Conservation (phyloP, 2,113 vertebrate genomes). For the Regulus satrapa region DNA sequence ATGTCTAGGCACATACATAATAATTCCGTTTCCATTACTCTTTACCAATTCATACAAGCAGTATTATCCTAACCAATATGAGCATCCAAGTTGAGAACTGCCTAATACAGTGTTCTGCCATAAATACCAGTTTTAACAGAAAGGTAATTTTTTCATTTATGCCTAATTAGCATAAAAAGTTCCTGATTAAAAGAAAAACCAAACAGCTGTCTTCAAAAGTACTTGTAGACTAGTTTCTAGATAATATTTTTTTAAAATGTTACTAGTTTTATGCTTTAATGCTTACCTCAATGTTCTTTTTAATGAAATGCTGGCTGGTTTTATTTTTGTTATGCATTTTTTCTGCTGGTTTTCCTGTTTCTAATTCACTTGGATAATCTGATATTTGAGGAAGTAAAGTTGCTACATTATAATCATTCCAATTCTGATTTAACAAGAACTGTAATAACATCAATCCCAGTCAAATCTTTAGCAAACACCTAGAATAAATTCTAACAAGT, state of each 20-base stretch:
- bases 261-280: not conserved
- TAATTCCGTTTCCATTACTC: not conserved
- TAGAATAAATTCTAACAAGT: no score
- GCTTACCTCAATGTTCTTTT: slow-evolving; percentile 90
- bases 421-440: not conserved
- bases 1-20: not conserved
- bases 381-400: slow-evolving; percentile 23
- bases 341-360: slow-evolving; percentile 50
- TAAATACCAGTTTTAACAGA: not conserved
- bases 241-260: not conserved
- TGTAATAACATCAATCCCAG: not conserved
- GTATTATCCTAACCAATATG: not conserved
- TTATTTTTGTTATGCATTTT: slow-evolving; percentile 44
- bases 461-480: not conserved
- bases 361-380: slow-evolving; percentile 56
- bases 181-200: not conserved
- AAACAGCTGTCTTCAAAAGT: not conserved
- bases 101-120: not conserved
- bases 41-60: not conserved
- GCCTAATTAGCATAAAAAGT: not conserved
- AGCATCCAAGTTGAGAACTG: not conserved
- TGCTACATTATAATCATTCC: not conserved
- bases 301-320: slow-evolving; percentile 82
- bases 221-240: not conserved
- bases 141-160: not conserved